Base-by-base conservation (phyloP, 2,797 vertebrate species). In the Remorina albescens region DNA sequence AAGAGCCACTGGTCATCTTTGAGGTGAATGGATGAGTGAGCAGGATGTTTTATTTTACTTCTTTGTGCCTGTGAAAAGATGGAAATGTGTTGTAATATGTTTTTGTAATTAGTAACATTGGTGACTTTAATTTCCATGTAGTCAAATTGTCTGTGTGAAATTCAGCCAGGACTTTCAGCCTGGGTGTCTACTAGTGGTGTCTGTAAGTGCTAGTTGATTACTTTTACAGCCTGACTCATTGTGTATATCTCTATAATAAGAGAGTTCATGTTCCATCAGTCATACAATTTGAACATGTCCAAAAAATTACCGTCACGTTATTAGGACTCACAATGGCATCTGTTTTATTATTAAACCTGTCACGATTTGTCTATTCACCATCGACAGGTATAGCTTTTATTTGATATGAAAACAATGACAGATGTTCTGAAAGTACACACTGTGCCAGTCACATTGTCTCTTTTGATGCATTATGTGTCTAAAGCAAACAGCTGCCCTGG, bases 331-430 rank as follows among this genome's bases (percentile, higher is more conserved):
- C 12, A 1, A 21, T 9, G 28, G 28, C 34, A 34, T 0, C 13
- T 61, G 41, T 54, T 15, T 2, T 59, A 3, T 32, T 18, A 74
- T 28, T 32, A 51, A 67, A 80, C 12, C n/a, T 34, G 1, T 37
- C 16, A 54, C 58, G 12, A 51, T 62, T 25, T 51, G 47, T 47
- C 28, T 71, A 1, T 67, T 30, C 57, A 42, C 26, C 65, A 30
- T 4, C 32, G n/a, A 56, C 7, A 47, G n/a, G 32, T 0, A 32
- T 23, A 16, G 47, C 4, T 53, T 62, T 37, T 9, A 32, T 67
- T 72, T 59, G 3, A 62, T n/a, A 19, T 62, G 74, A 36, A 46
- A 77, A 85, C 72, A 66, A 7, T 19, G 63, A 50, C 41, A 26
- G 67, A 11, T 50, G 6, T 23, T 11, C 16, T 37, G 2, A 1